phyloP scores from a whole-genome alignment of 2,113 vertebrate species.

The Tragelaphus scriptus region DNA sequence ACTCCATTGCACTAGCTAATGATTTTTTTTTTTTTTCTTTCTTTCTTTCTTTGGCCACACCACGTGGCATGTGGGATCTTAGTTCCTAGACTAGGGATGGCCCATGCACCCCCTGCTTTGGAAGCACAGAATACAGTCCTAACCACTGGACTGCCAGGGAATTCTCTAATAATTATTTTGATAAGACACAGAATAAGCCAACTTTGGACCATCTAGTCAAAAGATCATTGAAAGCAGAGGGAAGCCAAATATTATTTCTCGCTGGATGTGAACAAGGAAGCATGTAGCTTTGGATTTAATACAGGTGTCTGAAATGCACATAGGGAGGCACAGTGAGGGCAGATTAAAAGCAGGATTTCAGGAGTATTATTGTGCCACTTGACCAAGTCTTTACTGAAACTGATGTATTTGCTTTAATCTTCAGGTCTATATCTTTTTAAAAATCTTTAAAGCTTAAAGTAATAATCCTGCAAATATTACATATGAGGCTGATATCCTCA shows the following conservation, averaged over 20 bases:
- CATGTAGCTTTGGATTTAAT: accelerated
- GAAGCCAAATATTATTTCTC: neutral
- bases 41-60: neutral
- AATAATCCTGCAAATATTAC: neutral
- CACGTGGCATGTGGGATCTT: neutral
- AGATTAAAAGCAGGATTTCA: neutral
- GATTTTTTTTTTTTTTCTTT: neutral
- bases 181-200: neutral
- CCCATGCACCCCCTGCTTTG: neutral
- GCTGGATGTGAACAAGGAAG: neutral
- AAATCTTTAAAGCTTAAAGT: neutral
- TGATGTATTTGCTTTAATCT: neutral
- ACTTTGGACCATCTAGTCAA: neutral
- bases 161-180: neutral
- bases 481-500: neutral
- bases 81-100: neutral
- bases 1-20: neutral
- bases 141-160: neutral
- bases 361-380: neutral
- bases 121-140: neutral
- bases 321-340: neutral
- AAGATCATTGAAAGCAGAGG: neutral
- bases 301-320: neutral
- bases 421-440: neutral
- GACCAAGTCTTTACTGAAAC: neutral